phyloP scores from a whole-genome alignment of 2,113 vertebrate species.

The Rhegmatorhina hoffmannsi region DNA sequence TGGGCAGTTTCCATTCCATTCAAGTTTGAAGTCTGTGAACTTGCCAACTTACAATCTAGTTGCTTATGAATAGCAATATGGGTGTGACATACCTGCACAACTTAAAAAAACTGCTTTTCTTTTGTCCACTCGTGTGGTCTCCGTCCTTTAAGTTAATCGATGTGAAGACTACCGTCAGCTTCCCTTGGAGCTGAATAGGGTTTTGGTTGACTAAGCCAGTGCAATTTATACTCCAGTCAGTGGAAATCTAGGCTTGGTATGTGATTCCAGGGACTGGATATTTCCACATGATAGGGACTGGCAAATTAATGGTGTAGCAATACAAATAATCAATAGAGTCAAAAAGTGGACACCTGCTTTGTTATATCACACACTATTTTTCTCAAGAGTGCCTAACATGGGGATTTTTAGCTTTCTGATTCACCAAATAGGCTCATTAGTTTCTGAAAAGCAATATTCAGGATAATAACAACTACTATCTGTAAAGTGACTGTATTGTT shows the following conservation, averaged over 20 bases:
- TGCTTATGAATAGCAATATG: background rate
- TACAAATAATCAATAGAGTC: background rate
- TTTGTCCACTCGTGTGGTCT: background rate
- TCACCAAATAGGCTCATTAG: slow-evolving; percentile 28
- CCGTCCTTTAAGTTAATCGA: background rate
- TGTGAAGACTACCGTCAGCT: background rate
- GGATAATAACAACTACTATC: slow-evolving; percentile 17
- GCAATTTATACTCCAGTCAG: background rate
- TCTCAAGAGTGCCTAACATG: slow-evolving; percentile 34
- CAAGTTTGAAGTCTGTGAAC: background rate
- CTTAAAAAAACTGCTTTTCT: background rate
- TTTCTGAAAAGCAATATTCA: slow-evolving; percentile 69
- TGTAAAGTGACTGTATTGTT: slow-evolving; percentile 60
- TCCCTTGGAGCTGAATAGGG: background rate
- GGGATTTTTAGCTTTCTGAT: slow-evolving; percentile 64
- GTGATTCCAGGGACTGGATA: background rate
- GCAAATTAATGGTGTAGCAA: background rate
- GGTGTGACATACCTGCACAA: background rate
- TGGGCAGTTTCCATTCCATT: background rate
- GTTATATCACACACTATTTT: background rate
- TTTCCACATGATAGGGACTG: background rate
- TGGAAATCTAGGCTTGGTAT: background rate
- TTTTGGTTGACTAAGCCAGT: background rate
- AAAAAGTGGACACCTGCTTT: background rate
- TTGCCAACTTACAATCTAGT: background rate